Percentiles rank a stretch among this genome's conserved stretches.
phyloP scores from a whole-genome alignment of 2,888 invertebrate species.

The Troilus luridus region DNA sequence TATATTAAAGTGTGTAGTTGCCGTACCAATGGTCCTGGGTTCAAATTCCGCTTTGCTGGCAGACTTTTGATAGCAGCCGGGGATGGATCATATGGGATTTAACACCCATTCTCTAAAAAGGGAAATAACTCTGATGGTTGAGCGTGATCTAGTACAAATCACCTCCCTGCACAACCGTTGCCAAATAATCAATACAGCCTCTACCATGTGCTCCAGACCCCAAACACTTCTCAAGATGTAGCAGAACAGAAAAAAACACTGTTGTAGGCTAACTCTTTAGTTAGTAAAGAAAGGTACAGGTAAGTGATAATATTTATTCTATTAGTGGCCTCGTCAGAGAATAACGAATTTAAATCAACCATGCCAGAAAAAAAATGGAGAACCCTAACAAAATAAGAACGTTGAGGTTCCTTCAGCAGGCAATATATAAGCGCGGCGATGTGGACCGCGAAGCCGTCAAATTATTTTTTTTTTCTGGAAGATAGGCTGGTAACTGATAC shows the following conservation, averaged over 20 bases:
- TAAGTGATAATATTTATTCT: neutral
- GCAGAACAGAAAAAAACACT: neutral
- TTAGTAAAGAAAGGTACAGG: neutral
- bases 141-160: too few species aligned
- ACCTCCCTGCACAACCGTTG: too few species aligned
- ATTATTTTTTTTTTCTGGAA: neutral
- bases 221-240: too few species aligned
- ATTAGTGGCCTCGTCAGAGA: neutral
- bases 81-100: too few species aligned
- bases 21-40: too few species aligned
- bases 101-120: too few species aligned
- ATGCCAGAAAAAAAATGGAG: neutral
- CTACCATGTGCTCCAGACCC: too few species aligned
- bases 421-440: neutral
- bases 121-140: too few species aligned
- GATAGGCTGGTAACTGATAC: neutral
- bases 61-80: too few species aligned
- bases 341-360: neutral
- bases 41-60: too few species aligned
- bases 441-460: neutral
- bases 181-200: too few species aligned
- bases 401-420: neutral
- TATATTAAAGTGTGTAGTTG: too few species aligned
- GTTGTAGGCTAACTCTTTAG: neutral
- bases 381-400: neutral